phyloP scores from a whole-genome alignment of 2,113 vertebrate genomes.

The Empidonax alnorum region DNA sequence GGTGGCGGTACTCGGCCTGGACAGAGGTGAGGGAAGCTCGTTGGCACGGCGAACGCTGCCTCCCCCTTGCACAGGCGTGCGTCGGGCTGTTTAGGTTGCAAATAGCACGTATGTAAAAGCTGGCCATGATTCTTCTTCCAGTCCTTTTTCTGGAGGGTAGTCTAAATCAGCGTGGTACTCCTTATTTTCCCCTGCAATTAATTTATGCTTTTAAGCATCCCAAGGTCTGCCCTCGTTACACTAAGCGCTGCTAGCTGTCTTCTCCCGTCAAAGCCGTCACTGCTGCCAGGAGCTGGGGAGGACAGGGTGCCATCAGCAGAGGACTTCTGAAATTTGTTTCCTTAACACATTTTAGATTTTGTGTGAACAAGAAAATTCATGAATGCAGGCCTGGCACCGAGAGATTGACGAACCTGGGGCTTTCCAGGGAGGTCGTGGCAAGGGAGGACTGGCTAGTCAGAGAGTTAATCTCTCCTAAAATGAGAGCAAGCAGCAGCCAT shows the following conservation, averaged over 20 bases:
- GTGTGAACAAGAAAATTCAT: background rate
- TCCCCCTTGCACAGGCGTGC: background rate
- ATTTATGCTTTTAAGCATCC: background rate
- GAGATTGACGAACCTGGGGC: background rate
- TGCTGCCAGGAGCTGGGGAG: background rate
- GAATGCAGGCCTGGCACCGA: rapidly evolving
- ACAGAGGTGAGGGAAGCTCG: conserved; percentile 81
- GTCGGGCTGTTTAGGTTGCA: background rate
- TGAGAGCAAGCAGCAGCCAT: background rate
- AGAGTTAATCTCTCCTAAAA: background rate
- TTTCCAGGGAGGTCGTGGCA: background rate
- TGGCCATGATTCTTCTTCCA: background rate
- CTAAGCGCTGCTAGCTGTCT: background rate
- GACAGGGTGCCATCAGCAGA: background rate
- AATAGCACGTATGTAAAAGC: background rate
- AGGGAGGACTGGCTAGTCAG: background rate
- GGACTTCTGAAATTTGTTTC: background rate
- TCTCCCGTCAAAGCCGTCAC: background rate
- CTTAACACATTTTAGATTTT: background rate
- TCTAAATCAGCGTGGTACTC: background rate
- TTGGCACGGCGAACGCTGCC: rapidly evolving
- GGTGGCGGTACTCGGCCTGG: conserved; percentile 95
- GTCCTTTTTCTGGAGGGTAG: background rate
- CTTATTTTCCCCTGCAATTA: background rate
- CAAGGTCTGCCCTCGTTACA: background rate